These are phyloP conservation scores for Ptychadena robeensis DNA, from an alignment of 2,797 vertebrate genomes.

Conservation along the genomic window DNA sequence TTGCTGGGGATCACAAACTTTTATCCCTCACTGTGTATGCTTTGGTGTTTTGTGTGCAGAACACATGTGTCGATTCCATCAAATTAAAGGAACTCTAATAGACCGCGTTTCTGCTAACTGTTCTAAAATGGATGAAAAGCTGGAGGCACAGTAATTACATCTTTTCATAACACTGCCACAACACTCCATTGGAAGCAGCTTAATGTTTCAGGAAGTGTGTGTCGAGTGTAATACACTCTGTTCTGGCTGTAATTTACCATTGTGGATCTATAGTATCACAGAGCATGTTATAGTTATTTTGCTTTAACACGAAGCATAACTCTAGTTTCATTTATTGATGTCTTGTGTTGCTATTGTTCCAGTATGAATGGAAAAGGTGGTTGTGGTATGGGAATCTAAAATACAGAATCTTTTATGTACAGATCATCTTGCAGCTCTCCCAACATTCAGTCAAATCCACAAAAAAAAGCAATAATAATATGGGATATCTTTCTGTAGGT, in stretches of 20 bases:
- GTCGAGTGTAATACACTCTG: background rate
- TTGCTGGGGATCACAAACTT: no score
- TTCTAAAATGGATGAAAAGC: background rate
- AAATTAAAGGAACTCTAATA: background rate
- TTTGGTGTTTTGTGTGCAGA: background rate
- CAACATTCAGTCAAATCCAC: background rate
- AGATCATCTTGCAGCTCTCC: background rate
- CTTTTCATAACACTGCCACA: slow-evolving; percentile 1
- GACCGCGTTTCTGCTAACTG: background rate
- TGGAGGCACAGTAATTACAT: background rate
- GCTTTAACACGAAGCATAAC: background rate
- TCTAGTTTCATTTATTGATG: background rate
- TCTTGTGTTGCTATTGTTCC: background rate
- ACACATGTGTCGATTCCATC: background rate
- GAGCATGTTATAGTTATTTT: background rate
- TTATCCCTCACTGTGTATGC: no score
- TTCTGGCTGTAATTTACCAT: background rate
- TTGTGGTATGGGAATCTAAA: background rate
- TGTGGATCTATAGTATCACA: background rate
- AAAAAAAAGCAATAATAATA: no score
- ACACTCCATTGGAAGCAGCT: background rate
- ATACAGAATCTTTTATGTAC: background rate
- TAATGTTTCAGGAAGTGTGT: background rate
- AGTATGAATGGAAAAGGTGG: background rate
- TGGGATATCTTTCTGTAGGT: no score